Evolutionary conservation across 2,797 vertebrate genomes (phyloP).

Genomic region (Anguilla anguilla): DNA sequence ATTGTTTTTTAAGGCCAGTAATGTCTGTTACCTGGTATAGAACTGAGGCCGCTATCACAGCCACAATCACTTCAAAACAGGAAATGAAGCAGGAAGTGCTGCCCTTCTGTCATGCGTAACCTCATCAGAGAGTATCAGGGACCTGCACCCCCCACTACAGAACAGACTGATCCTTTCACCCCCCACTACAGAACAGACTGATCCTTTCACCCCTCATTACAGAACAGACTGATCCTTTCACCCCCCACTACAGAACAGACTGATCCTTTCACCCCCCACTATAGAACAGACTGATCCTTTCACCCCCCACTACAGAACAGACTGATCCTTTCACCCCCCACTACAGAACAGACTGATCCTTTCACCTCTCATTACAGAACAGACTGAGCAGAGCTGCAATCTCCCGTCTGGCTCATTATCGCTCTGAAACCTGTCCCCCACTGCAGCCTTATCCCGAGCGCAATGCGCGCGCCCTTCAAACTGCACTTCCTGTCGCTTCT

Average conservation of each 20-base stretch:
- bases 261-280: not conserved
- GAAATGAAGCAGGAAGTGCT: not conserved
- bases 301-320: too few species aligned
- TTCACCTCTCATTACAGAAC: not conserved
- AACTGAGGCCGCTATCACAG: not conserved
- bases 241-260: too few species aligned
- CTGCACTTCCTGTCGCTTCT: not conserved
- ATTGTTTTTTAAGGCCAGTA: not conserved
- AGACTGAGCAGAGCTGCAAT: constrained; percentile 6
- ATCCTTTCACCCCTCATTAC: too few species aligned
- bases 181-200: too few species aligned
- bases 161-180: too few species aligned
- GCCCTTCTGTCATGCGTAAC: not conserved
- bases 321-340: too few species aligned
- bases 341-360: too few species aligned
- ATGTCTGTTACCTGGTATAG: not conserved
- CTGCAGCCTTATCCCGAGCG: not conserved
- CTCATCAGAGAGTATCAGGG: not conserved
- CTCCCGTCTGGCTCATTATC: constrained; percentile 40
- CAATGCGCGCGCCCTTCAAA: not conserved
- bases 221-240: too few species aligned
- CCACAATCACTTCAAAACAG: not conserved
- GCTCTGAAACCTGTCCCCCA: constrained; percentile 31
- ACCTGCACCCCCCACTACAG: not conserved
- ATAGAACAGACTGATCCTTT: not conserved